Base-by-base conservation (phyloP, 2,888 invertebrate species). In the Copidosoma aretas region DNA sequence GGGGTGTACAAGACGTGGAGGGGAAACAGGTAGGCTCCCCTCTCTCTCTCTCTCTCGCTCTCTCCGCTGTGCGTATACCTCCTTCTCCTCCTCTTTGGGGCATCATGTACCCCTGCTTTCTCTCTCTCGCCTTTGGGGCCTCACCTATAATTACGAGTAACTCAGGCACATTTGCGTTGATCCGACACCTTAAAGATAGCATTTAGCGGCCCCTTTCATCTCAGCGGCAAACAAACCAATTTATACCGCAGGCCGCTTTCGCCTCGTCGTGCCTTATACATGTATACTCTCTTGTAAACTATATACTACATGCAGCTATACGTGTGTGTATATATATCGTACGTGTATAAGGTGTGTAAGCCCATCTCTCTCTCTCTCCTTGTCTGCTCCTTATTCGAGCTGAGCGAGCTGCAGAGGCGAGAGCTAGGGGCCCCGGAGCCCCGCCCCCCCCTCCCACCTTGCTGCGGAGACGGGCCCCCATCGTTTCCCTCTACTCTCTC, bases 141-240 rank as follows among this genome's bases (percentile, higher is more conserved):
- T 81, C 81, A 81, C 81, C 83, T 83, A 83, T 83, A 83, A 83
- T 83, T 82, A 83, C 82, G 83, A 83, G 83, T 83, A 83, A 83
- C 82, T 83, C 83, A 83, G 83, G 81, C 83, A 83, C 83, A 83
- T 83, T 83, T 83, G 83, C 83, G 83, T 83, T 83, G 83, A 83
- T 83, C 83, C 83, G 83, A 83, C 83, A 83, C 83, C 83, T 83
- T 83, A 83, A 83, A 83, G 82, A 83, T 83, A 83, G 83, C 83
- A 83, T 83, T 83, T 83, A 83, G 83, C 83, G 83, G 83, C 81
- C 81, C 82, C 83, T 83, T 83, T 83, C 83, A 83, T 83, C 83
- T 83, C 82, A 81, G 82, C 82, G 82, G 82, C 83, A 83, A 83
- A 83, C 83, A 83, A 83, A 83, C 83, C 83, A 83, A 83, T 83